phyloP scores from a whole-genome alignment of 1,140 invertebrate species.

The Heliconius hewitsoni region DNA sequence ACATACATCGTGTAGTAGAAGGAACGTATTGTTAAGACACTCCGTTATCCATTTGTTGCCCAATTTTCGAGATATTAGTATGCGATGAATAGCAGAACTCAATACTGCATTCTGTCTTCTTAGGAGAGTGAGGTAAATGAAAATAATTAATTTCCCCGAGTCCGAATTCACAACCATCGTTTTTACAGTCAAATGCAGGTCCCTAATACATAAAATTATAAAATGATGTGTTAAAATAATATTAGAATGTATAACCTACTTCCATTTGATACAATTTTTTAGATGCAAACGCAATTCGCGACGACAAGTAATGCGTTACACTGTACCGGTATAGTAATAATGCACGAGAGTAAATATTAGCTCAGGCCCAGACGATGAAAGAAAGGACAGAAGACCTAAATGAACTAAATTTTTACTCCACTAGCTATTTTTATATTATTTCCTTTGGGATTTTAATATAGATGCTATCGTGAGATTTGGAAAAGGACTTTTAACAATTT shows the following conservation, averaged over 20 bases:
- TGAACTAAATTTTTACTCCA: constrained; percentile 49
- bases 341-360: constrained; percentile 74
- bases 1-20: not conserved
- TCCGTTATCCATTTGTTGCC: not conserved
- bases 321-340: constrained; percentile 73
- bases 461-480: not conserved
- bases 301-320: constrained; percentile 47
- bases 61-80: not conserved
- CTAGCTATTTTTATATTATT: constrained; percentile 18
- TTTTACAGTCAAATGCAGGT: too few species aligned
- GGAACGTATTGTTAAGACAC: not conserved
- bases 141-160: too few species aligned
- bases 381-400: constrained; percentile 43
- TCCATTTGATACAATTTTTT: too few species aligned
- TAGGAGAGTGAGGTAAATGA: too few species aligned
- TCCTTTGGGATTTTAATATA: constrained; percentile 1
- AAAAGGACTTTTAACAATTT: not conserved
- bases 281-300: not conserved
- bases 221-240: too few species aligned
- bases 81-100: too few species aligned
- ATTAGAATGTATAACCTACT: too few species aligned
- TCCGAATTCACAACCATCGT: too few species aligned
- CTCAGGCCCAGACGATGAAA: constrained; percentile 62
- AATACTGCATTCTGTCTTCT: not conserved
- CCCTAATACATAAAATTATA: too few species aligned